Evolutionary conservation across 2,888 invertebrate species (phyloP), one percentile per base, ranked within the genome.

Genomic region (Thereva unica): DNA sequence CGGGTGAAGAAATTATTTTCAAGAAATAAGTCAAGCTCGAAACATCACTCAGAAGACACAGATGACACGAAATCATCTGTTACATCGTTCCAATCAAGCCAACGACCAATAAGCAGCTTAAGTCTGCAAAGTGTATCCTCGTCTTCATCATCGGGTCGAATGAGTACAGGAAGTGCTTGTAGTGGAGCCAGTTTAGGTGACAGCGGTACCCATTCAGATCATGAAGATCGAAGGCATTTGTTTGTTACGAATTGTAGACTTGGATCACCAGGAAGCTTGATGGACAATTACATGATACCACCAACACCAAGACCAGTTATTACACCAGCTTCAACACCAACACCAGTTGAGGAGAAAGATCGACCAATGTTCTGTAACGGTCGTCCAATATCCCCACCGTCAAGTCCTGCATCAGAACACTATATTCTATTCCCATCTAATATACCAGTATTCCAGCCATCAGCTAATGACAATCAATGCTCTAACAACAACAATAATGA

Each of bases 181-280:
- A 92, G 92, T 73, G 91, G 90, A 3, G 88, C 89, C 41, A 92
- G 92, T 73, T 83, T 91, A 0, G 91, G 91, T 0, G 93, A 93
- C 74, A 92, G 91, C 75, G 92, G 93, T 65, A 91, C 92, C 0
- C 92, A 92, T 76, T 93, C 93, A 0, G 93, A 93, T 77, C 87
- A 87, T 64, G 93, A 93, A 70, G 92, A 92, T 65, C 86, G 90
- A 70, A 76, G 80, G 12, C 69, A 68, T 52, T 57, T 67, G 5
- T 68, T 67, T 64, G 66, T 50, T 4, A 41, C 10, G 75, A 72
- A 57, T 41, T 80, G 78, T 63, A 77, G 80, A 4, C 71, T 78
- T 38, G 79, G 77, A n/a, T 76, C 73, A 5, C 74, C 78, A 0
- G 79, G 78, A 0, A 76, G 78, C 10, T 71, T 80, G 34, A 80